These are phyloP conservation scores for Hoplias malabaricus DNA, from an alignment of 2,113 vertebrate genomes.

Conservation along the genomic window DNA sequence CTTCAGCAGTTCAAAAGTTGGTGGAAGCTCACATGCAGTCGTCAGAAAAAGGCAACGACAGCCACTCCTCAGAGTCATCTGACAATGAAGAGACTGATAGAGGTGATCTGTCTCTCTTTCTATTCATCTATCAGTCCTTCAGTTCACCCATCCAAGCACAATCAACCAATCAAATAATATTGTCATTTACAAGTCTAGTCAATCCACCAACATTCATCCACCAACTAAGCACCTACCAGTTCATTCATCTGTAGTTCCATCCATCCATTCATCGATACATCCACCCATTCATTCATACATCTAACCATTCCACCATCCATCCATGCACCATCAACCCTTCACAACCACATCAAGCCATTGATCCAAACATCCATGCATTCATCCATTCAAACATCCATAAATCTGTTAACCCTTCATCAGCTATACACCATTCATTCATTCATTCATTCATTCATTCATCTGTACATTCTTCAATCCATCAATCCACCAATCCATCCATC, in stretches of 20 bases:
- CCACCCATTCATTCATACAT: background rate
- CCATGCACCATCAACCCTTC: no score
- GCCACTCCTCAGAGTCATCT: slow-evolving; percentile 53
- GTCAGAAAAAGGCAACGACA: slow-evolving; percentile 56
- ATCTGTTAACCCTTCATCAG: no score
- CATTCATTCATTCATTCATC: background rate
- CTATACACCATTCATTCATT: no score
- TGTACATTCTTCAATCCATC: background rate
- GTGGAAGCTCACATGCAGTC: slow-evolving; percentile 85
- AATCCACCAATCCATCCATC: background rate
- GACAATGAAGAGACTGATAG: slow-evolving; percentile 19
- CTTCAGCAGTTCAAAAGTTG: slow-evolving; percentile 85
- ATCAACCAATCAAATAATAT: no score
- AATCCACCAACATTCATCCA: no score
- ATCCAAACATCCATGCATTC: background rate
- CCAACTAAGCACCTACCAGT: no score
- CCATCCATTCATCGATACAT: background rate
- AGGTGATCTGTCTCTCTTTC: slow-evolving; percentile 17
- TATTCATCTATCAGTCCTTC: background rate
- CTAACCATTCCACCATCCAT: no score
- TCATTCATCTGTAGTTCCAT: no score
- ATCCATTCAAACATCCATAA: background rate
- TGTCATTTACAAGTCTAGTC: no score
- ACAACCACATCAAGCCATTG: background rate
- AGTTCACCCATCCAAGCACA: background rate